Evolutionary conservation across 2,888 invertebrate genomes (phyloP).

Genomic region (Sussaba pulchella): DNA sequence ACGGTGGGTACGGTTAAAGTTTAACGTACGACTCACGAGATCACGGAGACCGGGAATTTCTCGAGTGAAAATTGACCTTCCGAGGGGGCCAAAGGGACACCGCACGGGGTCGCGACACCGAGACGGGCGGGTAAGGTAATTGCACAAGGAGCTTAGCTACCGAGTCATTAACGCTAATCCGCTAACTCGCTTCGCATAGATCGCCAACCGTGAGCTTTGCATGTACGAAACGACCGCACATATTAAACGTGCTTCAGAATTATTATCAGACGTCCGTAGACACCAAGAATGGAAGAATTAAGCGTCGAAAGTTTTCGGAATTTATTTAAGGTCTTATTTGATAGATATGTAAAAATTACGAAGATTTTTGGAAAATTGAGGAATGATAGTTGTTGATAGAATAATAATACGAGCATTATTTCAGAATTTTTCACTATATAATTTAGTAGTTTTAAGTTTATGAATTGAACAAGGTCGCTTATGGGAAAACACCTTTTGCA

Average conservation of each 20-base stretch:
- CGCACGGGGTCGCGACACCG: conserved; percentile 34
- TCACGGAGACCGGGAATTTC: conserved; percentile 28
- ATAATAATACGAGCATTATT: no score
- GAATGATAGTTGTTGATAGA: no score
- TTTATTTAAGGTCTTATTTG: no score
- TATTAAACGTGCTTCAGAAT: neutral
- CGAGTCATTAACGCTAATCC: conserved; percentile 73
- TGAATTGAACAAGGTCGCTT: no score
- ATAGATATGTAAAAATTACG: no score
- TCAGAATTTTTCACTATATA: no score
- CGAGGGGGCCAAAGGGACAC: conserved; percentile 23
- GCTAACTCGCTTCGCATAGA: conserved; percentile 70
- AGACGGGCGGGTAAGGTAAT: conserved; percentile 67
- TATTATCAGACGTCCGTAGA: conserved; percentile 4
- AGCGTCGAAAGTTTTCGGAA: no score
- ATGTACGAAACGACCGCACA: conserved; percentile 24
- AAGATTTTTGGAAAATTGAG: no score
- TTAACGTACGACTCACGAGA: conserved; percentile 27
- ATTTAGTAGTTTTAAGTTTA: no score
- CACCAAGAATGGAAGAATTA: no score
- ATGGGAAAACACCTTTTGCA: no score
- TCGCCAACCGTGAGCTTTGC: conserved; percentile 19
- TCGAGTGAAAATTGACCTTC: conserved; percentile 60
- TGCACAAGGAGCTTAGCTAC: conserved; percentile 70
- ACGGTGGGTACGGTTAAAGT: conserved; percentile 1